Evolutionary conservation across 2,113 vertebrate species (phyloP).

Genomic region (Herpetotheres cachinnans): DNA sequence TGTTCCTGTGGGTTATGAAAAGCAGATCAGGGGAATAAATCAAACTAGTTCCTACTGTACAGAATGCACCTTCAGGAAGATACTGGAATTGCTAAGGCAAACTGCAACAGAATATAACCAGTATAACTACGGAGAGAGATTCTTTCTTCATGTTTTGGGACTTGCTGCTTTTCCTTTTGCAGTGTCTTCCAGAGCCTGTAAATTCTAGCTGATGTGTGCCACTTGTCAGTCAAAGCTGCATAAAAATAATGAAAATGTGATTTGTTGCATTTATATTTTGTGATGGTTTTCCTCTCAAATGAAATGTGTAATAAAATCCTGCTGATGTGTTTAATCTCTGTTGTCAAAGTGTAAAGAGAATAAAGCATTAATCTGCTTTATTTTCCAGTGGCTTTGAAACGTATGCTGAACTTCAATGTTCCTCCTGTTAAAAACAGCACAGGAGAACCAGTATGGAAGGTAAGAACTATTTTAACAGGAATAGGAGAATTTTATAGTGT

Average conservation of each 20-base stretch:
- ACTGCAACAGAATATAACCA: neutral
- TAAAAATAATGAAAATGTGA: neutral
- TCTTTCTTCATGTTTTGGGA: neutral
- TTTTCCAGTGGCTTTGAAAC: conserved; percentile 88
- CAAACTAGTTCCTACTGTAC: neutral
- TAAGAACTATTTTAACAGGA: conserved; percentile 50
- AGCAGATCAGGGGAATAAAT: neutral
- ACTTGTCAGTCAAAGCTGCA: neutral
- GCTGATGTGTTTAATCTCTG: neutral
- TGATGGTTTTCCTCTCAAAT: neutral
- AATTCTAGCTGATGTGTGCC: neutral
- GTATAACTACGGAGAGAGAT: neutral
- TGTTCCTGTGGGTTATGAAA: neutral
- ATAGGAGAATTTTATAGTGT: neutral
- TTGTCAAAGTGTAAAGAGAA: neutral
- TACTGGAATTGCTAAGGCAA: neutral
- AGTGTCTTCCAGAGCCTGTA: neutral
- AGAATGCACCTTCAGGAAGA: neutral
- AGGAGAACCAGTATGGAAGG: conserved; percentile 98
- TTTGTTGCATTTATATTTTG: neutral
- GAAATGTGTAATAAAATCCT: neutral
- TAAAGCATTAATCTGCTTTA: conserved; percentile 3
- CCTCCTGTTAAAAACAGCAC: conserved; percentile 92
- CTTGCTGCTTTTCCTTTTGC: neutral
- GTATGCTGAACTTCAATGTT: conserved; percentile 97